Base-by-base conservation (phyloP, 1,140 invertebrate genomes). In the Dendroctonus ponderosae region DNA sequence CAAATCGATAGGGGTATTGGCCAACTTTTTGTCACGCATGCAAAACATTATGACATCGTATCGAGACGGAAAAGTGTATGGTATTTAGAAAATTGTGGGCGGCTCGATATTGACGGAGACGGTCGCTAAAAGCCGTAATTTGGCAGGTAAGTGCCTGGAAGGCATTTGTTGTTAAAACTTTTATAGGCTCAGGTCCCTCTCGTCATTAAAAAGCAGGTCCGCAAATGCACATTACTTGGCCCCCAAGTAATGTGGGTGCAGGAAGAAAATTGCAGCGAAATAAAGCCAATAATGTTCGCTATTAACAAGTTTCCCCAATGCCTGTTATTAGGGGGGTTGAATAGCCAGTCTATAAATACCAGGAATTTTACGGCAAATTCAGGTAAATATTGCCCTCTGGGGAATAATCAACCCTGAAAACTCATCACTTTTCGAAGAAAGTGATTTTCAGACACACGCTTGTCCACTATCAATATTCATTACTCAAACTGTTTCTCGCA, bases 231-330 rank as follows among this genome's bases (percentile, higher is more conserved):
- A 48, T 48, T 48, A 48, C 46, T 2, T 1, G 26, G 26, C 26
- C 26, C 26, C 26, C 26, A 26, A 48, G 46, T 48, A 48, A 48
- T 48, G 14, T 48, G 46, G 46, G 46, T 48, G 46, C 46, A 48
- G 51, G 12, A 14, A 14, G 51, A 26, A 53, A 38, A 26, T 54
- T 54, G 52, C 52, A 54, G 6, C 12, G 37, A 54, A 54, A 54
- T 54, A 39, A 54, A 54, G 52, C 52, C 14, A 54, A 54, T 54
- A 54, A 54, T 39, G 52, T 38, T 5, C 12, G 52, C 37, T 54
- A 54, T 54, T 54, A 54, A 54, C 52, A 39, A 7, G 52, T 54
- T 54, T 37, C 9, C 12, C 7, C 14, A 7, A 39, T 39, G 52
- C 40, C 38, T 37, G 52, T 39, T 54, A 54, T 54, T 54, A 39